Percentiles rank a stretch among this genome's conserved stretches.
Conservation (phyloP, 2,797 vertebrate genomes). For the Enteromius unitaeniatus region DNA sequence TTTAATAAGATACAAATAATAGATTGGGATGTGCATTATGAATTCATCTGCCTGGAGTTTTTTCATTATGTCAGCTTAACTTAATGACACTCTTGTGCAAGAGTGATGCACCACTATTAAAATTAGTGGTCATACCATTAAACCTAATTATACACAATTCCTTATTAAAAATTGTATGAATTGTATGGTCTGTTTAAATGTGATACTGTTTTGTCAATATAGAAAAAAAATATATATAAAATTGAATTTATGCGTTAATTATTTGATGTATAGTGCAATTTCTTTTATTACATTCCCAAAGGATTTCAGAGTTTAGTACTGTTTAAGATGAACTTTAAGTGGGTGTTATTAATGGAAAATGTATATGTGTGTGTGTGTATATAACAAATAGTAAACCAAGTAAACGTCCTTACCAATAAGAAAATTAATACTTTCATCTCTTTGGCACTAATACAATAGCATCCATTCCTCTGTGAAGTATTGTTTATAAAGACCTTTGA, state of each 20-base stretch:
- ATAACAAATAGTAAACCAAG: no score
- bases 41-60: conserved; percentile 21
- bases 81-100: not conserved
- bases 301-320: not conserved
- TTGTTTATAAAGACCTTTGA: not conserved
- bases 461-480: not conserved
- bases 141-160: not conserved
- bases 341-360: not conserved
- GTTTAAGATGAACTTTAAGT: not conserved
- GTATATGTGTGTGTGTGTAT: no score
- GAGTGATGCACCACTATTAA: not conserved
- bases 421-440: not conserved
- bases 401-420: not conserved
- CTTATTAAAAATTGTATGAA: not conserved
- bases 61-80: not conserved
- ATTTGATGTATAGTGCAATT: not conserved
- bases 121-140: not conserved
- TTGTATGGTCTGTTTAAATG: not conserved
- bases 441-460: not conserved
- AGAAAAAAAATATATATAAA: not conserved
- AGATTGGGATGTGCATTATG: conserved; percentile 32
- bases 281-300: no score
- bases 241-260: not conserved
- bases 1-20: conserved; percentile 36
- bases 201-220: not conserved